These are phyloP conservation scores for Struthio camelus DNA, from an alignment of 2,113 vertebrate species.

Conservation along the genomic window DNA sequence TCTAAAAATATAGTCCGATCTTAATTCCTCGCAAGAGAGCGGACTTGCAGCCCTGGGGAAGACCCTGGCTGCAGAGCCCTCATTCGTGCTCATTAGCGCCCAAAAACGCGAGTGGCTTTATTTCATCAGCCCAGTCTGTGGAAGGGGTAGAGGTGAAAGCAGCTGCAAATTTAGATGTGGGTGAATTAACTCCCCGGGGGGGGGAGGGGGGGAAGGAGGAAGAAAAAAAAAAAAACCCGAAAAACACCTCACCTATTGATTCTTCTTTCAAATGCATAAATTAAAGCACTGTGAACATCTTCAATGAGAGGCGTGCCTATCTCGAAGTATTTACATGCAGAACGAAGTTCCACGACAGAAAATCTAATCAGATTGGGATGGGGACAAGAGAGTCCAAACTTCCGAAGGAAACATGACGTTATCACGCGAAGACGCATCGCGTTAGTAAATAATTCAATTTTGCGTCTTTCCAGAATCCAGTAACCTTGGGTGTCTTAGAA, in stretches of 20 bases:
- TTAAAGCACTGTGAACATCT: neutral
- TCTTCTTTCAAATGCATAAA: neutral
- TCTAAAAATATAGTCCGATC: accelerated
- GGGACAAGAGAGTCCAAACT: conserved; percentile 45
- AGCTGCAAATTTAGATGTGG: neutral
- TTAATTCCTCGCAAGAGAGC: neutral
- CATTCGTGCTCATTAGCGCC: neutral
- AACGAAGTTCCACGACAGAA: neutral
- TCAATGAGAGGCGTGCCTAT: neutral
- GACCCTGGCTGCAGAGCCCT: neutral
- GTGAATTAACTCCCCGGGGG: neutral
- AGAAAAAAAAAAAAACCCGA: neutral
- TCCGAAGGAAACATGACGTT: conserved; percentile 59
- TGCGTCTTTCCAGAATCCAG: conserved; percentile 71
- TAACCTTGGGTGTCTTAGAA: conserved; percentile 80
- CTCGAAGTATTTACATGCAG: conserved; percentile 13
- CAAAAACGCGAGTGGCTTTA: neutral
- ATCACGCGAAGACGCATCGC: conserved; percentile 53
- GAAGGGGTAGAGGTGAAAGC: neutral
- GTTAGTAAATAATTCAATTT: conserved; percentile 78
- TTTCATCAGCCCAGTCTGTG: neutral
- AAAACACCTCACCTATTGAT: neutral
- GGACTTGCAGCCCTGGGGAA: neutral
- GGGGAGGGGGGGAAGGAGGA: accelerated
- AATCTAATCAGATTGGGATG: neutral